These are phyloP conservation scores for Drosophila insularis DNA, from an alignment of 1,140 invertebrate species.

Conservation along the genomic window DNA sequence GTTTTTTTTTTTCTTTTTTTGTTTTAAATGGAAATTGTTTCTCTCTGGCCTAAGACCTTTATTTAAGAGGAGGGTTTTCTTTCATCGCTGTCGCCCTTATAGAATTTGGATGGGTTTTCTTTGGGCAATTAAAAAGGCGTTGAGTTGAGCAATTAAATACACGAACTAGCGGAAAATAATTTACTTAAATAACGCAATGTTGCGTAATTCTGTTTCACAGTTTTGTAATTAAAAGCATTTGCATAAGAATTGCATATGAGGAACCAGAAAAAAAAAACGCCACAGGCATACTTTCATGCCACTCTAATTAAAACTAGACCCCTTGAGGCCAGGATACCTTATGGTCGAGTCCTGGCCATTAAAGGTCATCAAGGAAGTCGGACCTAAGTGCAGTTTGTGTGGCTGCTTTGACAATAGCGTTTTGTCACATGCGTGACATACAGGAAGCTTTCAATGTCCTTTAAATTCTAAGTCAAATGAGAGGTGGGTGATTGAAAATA, in stretches of 20 bases:
- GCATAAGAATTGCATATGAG: constrained; percentile 68
- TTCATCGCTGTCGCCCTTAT: neutral
- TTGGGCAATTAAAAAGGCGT: constrained; percentile 75
- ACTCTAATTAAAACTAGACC: constrained; percentile 62
- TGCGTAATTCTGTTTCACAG: constrained; percentile 78
- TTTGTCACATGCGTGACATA: constrained; percentile 51
- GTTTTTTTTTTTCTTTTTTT: neutral
- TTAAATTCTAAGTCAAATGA: constrained; percentile 19
- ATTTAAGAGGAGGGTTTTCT: neutral
- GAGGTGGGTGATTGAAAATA: neutral
- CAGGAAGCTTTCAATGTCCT: constrained; percentile 63
- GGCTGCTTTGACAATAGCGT: constrained; percentile 54
- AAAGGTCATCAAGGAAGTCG: constrained; percentile 69
- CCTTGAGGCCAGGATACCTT: constrained; percentile 2
- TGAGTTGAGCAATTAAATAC: constrained; percentile 75
- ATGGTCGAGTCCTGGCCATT: constrained; percentile 10
- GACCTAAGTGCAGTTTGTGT: constrained; percentile 14
- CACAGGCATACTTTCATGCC: constrained; percentile 69
- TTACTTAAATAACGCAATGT: constrained; percentile 76
- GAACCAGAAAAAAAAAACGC: constrained; percentile 23
- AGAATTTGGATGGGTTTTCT: neutral
- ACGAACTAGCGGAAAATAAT: constrained; percentile 67
- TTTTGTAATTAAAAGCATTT: constrained; percentile 81
- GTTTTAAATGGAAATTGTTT: constrained; percentile 24
- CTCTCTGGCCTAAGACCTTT: neutral